Evolutionary conservation across 1,140 invertebrate genomes (phyloP), one percentile per base, ranked within the genome.

Genomic region (Helicoverpa zea): DNA sequence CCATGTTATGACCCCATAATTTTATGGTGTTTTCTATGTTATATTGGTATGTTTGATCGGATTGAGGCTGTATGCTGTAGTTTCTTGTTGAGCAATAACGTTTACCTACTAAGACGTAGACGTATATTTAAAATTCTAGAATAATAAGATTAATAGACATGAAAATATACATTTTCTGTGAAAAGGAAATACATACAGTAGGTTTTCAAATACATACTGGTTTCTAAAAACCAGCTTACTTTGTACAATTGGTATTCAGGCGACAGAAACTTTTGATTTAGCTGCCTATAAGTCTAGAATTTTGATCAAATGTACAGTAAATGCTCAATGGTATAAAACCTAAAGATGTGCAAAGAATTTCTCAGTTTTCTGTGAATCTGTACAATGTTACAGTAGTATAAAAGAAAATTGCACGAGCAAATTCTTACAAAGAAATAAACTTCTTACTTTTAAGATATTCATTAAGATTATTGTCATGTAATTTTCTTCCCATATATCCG

Each of bases 21-120:
- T 75, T 77, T 77, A 12, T 72, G 49, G n/a, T 66, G 61, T 54
- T 63, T 77, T 77, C 61, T 47, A 54, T 64, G 73, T 29, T 59
- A 72, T 72, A 72, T 72, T 54, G 66, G 4, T 52, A 23, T 23
- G 10, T 66, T 66, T 66, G 64, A 66, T 66, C n/a, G 16, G 63
- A 66, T 66, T 66, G 63, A 66, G 43, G 43, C 23, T 68, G 64
- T 68, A 11, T 13, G 43, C 4, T 16, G 7, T 23, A 23, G 30
- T 30, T 13, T 12, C 14, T 72, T 14, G 68, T 30, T 51, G 68
- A 30, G 49, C 49, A 54, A 29, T 14, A 52, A 2, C 23, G 11
- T 30, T 1, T 49, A n/a, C n/a, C n/a, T 47, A 1, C 59, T 30
- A 29, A 13, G 23, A 29, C 12, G 23, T 29, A 61, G 54, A 58